phyloP scores from a whole-genome alignment of 2,888 invertebrate species.

The Heliconius ethilla region DNA sequence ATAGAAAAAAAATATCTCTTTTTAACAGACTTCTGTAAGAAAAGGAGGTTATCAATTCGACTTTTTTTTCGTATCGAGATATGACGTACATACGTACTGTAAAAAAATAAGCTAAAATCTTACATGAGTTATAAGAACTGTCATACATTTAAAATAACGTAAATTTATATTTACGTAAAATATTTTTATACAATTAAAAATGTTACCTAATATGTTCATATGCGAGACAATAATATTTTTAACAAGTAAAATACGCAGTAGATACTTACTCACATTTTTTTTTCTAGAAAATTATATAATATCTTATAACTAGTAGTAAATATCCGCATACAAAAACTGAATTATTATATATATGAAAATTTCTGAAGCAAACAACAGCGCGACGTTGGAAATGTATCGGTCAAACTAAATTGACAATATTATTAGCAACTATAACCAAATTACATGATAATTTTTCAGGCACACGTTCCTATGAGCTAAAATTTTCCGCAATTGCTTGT shows the following conservation, averaged over 20 bases:
- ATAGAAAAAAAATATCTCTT: too few species aligned
- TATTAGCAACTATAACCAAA: slow-evolving; percentile 33
- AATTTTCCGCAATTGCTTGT: slow-evolving; percentile 27
- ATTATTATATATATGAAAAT: slow-evolving; percentile 36
- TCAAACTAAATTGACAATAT: slow-evolving; percentile 3
- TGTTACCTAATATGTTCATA: background rate
- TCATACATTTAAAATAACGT: background rate
- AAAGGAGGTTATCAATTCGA: too few species aligned
- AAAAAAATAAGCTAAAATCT: background rate
- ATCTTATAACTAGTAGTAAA: background rate
- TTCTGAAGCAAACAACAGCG: slow-evolving; percentile 32
- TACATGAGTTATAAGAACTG: background rate
- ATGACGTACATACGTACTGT: background rate
- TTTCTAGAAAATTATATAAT: background rate
- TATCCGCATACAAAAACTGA: slow-evolving; percentile 28
- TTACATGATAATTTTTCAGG: slow-evolving; percentile 36
- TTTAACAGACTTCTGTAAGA: too few species aligned
- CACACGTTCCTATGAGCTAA: slow-evolving; percentile 18
- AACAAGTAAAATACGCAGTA: background rate
- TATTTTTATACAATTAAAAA: background rate
- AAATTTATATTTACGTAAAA: background rate
- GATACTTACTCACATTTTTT: background rate
- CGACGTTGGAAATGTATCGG: slow-evolving; percentile 26
- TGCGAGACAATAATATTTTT: background rate
- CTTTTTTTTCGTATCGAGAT: too few species aligned